These are phyloP conservation scores for Vulpes vulpes DNA, from an alignment of 2,113 vertebrate species.

Conservation along the genomic window DNA sequence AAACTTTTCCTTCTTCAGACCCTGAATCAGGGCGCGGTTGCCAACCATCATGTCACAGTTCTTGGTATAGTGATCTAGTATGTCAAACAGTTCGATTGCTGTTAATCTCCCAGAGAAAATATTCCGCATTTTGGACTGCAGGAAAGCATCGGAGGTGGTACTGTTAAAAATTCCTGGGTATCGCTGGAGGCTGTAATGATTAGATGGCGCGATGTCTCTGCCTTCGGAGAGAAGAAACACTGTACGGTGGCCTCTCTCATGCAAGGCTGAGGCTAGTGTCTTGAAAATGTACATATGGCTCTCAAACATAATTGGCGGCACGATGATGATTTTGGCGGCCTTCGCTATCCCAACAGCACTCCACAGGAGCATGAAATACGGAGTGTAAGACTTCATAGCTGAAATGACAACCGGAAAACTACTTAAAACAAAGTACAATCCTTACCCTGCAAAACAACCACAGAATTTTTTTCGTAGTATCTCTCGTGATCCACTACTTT, in stretches of 20 bases:
- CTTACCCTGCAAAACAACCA: not conserved
- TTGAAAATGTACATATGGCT: constrained; percentile 99
- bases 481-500: not conserved
- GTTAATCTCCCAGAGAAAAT: constrained; percentile 98
- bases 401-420: constrained; percentile 84
- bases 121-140: constrained; percentile 98
- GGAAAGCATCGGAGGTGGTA: constrained; percentile 95
- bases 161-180: constrained; percentile 99
- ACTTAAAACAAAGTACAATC: constrained; percentile 64
- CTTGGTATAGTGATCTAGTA: constrained; percentile 97
- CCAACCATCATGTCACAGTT: constrained; percentile 98
- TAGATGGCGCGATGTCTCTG: constrained; percentile 93
- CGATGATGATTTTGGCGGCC: constrained; percentile 97
- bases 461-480: not conserved
- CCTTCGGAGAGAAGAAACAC: constrained; percentile 97
- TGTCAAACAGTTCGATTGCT: constrained; percentile 96
- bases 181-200: constrained; percentile 94
- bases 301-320: constrained; percentile 99
- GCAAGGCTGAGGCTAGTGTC: constrained; percentile 95
- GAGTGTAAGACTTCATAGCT: constrained; percentile 93
- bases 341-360: constrained; percentile 87
- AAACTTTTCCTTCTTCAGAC: constrained; percentile 93
- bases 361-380: constrained; percentile 90
- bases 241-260: constrained; percentile 94
- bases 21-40: constrained; percentile 91